Evolutionary conservation across 2,888 invertebrate genomes (phyloP), one percentile per base, ranked within the genome.

Genomic region (Drosophila dives): DNA sequence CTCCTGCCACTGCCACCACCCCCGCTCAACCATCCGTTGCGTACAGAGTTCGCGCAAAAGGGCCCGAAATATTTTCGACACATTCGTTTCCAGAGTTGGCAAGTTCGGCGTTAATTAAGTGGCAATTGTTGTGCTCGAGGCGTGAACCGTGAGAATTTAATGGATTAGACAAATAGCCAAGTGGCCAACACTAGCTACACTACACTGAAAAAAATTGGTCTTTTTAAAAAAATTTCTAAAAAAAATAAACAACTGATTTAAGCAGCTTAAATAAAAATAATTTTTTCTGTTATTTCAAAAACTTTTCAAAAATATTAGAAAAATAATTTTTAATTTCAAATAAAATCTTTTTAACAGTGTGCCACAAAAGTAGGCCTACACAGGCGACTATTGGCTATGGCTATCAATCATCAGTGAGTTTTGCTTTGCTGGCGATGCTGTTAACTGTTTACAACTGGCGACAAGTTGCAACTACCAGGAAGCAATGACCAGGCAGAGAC

Each of bases 401-500:
- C 89, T 90, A 86, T 90, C 85, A 87, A 88, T 85, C 90, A 85
- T 84, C 90, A 59, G 49, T 33, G 54, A 50, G 54, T 64, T 61
- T 58, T 54, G 61, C 83, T 48, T 67, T 50, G 49, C 23, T 69
- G 64, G 65, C 64, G 71, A 63, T 74, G 75, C 86, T 77, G 80
- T 81, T 83, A 83, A 83, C 82, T 82, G 80, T 78, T 82, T 74
- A 81, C 71, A 77, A 77, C 78, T 81, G 81, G 78, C 78, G 78
- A 78, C 78, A 78, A 78, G 81, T 81, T 61, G 78, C 68, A 68
- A 68, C 78, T 82, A 86, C 90, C 85, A 90, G 85, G 85, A 86
- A 86, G 90, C 89, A 76, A 88, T 88, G 85, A 88, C 85, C 89
- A 88, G 71, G 90, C 85, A 77, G 59, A 78, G 85, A 90, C 85